phyloP scores from a whole-genome alignment of 1,140 invertebrate genomes.

The Drosophila baimaii region DNA sequence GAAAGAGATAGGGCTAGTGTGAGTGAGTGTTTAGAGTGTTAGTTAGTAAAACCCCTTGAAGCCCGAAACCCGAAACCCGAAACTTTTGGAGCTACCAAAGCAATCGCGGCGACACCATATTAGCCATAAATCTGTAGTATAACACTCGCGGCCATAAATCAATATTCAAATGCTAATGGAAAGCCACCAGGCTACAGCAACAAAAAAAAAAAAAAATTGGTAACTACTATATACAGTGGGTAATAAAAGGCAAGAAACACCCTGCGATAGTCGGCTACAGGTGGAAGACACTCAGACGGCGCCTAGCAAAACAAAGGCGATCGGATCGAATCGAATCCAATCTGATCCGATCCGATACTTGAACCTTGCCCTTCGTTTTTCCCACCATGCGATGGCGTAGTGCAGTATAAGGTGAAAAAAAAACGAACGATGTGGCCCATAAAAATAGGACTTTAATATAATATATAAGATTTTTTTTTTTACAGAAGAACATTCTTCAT shows the following conservation, averaged over 20 bases:
- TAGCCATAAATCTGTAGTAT: constrained; percentile 59
- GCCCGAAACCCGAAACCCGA: not conserved
- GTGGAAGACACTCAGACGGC: constrained; percentile 37
- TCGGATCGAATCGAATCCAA: constrained; percentile 17
- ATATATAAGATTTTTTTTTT: too few relatives aligned
- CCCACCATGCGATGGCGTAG: constrained; percentile 20
- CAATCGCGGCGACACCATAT: constrained; percentile 42
- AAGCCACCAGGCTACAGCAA: constrained; percentile 6
- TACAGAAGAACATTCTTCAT: too few relatives aligned
- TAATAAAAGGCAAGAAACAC: constrained; percentile 33
- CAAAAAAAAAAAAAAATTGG: too few relatives aligned
- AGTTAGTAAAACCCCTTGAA: constrained; percentile 1
- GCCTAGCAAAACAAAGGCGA: constrained; percentile 44
- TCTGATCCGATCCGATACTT: constrained; percentile 43
- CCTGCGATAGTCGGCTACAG: constrained; percentile 14
- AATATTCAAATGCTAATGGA: constrained; percentile 52
- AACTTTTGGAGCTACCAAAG: constrained; percentile 29
- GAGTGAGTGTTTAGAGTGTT: not conserved
- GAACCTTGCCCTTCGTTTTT: constrained; percentile 33
- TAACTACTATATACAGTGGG: constrained; percentile 5
- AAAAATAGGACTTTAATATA: not conserved
- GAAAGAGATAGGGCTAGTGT: constrained; percentile 31
- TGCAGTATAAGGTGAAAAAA: constrained; percentile 2
- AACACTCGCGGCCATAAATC: constrained; percentile 50
- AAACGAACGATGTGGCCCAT: not conserved